Conservation (phyloP, 2,113 vertebrate genomes). For the Merops nubicus region DNA sequence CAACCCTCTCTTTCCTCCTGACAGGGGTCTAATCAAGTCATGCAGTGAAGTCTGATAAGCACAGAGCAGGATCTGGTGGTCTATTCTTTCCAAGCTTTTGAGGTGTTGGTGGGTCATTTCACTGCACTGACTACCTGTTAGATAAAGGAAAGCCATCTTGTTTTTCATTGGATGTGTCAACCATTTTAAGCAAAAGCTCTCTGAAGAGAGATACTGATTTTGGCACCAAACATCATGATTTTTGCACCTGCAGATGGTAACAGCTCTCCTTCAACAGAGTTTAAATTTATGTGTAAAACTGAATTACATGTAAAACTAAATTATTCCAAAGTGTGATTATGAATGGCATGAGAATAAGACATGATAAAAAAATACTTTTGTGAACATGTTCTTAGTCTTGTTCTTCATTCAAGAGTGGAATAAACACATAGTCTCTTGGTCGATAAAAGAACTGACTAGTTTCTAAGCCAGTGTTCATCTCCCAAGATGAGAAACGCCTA, state of each 20-base stretch:
- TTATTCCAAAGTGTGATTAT: neutral
- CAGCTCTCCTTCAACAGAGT: neutral
- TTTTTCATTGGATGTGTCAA: neutral
- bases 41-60: neutral
- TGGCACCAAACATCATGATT: accelerated
- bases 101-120: neutral
- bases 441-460: neutral
- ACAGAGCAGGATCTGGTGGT: accelerated
- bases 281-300: neutral
- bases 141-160: neutral
- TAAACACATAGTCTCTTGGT: accelerated
- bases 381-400: neutral
- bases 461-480: accelerated
- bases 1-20: neutral
- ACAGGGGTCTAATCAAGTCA: neutral
- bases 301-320: neutral
- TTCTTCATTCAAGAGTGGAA: neutral
- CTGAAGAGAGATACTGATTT: neutral
- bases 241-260: neutral
- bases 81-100: neutral
- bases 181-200: neutral
- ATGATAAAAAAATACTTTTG: neutral
- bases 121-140: neutral
- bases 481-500: neutral
- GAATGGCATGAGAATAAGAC: neutral